A percentile compares a stretch with the other conserved stretches of the same genome.
phyloP scores from a whole-genome alignment of 2,113 vertebrate genomes.

The Todiramphus saurophagus region DNA sequence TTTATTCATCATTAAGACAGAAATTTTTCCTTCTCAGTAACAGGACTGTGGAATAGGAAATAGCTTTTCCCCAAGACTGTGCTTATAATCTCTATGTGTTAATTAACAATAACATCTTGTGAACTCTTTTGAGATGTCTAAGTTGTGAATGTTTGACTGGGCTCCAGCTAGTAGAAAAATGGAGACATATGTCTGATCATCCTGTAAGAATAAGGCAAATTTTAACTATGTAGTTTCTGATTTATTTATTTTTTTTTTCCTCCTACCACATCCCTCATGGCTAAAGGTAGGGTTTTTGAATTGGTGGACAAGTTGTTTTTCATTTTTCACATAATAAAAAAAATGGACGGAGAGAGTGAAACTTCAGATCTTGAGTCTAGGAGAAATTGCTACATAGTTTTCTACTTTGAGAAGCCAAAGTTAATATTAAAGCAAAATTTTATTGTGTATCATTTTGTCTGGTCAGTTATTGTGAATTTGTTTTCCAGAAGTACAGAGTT shows the following conservation, averaged over 20 bases:
- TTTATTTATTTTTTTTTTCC: neutral
- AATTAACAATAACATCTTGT: neutral
- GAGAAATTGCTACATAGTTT: neutral
- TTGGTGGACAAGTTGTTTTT: neutral
- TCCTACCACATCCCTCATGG: rapidly evolving
- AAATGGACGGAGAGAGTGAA: neutral
- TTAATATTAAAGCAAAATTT: neutral
- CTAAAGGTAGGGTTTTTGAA: neutral
- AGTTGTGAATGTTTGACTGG: neutral
- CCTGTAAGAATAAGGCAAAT: neutral
- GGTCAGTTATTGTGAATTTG: neutral
- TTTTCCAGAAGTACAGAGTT: neutral
- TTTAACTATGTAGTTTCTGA: neutral
- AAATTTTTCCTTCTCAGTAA: neutral
- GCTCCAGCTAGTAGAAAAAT: neutral
- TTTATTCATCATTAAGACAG: neutral
- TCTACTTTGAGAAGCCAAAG: neutral
- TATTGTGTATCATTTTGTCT: neutral
- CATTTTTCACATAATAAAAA: neutral
- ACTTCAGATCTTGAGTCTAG: neutral
- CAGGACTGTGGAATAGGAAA: neutral
- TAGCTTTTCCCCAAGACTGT: neutral
- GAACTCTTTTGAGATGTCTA: neutral
- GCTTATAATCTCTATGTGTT: neutral
- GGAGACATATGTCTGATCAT: neutral